phyloP scores from a whole-genome alignment of 2,888 invertebrate species.

The Heliconius aoede region DNA sequence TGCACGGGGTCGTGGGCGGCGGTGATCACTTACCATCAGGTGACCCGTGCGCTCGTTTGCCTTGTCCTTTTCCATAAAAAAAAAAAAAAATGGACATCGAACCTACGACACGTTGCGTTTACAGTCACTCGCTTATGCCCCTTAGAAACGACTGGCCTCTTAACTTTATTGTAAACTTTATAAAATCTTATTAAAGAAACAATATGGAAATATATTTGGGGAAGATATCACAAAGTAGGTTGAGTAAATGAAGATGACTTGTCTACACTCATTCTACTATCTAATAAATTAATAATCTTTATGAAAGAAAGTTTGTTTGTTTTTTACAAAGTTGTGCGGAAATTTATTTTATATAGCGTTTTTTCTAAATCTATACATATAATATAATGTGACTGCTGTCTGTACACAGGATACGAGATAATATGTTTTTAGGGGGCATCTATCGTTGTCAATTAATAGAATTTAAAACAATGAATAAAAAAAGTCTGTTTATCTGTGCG shows the following conservation, averaged over 20 bases:
- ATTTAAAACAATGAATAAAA: no score
- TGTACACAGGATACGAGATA: no score
- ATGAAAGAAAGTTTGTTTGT: constrained; percentile 4
- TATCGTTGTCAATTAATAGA: no score
- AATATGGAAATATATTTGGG: not conserved
- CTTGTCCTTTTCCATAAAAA: no score
- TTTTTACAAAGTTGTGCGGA: not conserved
- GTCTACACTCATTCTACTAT: not conserved
- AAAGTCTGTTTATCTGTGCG: no score
- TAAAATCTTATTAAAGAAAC: constrained; percentile 1
- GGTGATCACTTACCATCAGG: no score
- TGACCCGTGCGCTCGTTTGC: no score
- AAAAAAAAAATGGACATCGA: not conserved
- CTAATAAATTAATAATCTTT: constrained; percentile 14
- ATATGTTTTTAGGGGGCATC: no score
- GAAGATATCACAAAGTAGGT: not conserved
- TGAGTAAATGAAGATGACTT: not conserved
- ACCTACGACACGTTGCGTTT: not conserved
- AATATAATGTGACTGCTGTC: not conserved
- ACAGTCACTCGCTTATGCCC: no score
- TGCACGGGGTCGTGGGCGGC: no score
- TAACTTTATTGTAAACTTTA: not conserved
- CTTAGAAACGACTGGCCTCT: no score
- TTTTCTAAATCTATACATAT: not conserved
- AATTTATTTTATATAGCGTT: not conserved